A percentile compares a stretch with the other conserved stretches of the same genome.
These are phyloP conservation scores for Myotis davidii DNA, from an alignment of 2,113 vertebrate genomes.

Conservation along the genomic window DNA sequence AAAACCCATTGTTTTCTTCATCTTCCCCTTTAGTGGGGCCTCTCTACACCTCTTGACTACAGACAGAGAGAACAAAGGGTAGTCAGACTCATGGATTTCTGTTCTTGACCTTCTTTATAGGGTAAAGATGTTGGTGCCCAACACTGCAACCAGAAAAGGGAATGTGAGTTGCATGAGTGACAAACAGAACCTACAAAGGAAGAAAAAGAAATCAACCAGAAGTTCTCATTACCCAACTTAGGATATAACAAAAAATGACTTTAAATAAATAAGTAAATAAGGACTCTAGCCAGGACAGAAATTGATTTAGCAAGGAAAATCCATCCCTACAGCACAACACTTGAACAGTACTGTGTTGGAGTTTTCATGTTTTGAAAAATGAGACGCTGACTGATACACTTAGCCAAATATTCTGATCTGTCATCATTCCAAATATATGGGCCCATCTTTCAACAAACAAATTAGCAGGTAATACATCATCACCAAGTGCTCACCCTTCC, in stretches of 20 bases:
- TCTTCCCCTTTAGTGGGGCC: not conserved
- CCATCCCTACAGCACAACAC: not conserved
- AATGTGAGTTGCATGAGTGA: slow-evolving; percentile 25
- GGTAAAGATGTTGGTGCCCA: not conserved
- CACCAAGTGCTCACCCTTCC: slow-evolving; percentile 20
- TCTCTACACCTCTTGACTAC: not conserved
- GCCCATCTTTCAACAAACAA: slow-evolving; percentile 78
- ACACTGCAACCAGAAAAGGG: not conserved
- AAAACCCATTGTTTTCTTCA: not conserved
- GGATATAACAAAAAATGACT: not conserved
- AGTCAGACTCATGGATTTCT: slow-evolving; percentile 49
- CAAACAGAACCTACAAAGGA: not conserved
- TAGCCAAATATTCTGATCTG: slow-evolving; percentile 77
- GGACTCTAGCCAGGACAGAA: not conserved
- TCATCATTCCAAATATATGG: slow-evolving; percentile 77
- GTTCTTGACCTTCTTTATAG: slow-evolving; percentile 34
- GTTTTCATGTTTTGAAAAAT: slow-evolving; percentile 75
- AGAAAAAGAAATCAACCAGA: slow-evolving; percentile 16
- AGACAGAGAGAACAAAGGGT: slow-evolving; percentile 13
- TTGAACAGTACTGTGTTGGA: slow-evolving; percentile 53
- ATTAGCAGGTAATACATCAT: slow-evolving; percentile 74
- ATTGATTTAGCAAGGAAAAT: slow-evolving; percentile 23
- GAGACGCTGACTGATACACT: slow-evolving; percentile 76
- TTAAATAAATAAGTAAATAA: not conserved
- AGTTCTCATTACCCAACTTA: slow-evolving; percentile 47